phyloP scores from a whole-genome alignment of 2,888 invertebrate genomes.

The Andrena trimmerana region DNA sequence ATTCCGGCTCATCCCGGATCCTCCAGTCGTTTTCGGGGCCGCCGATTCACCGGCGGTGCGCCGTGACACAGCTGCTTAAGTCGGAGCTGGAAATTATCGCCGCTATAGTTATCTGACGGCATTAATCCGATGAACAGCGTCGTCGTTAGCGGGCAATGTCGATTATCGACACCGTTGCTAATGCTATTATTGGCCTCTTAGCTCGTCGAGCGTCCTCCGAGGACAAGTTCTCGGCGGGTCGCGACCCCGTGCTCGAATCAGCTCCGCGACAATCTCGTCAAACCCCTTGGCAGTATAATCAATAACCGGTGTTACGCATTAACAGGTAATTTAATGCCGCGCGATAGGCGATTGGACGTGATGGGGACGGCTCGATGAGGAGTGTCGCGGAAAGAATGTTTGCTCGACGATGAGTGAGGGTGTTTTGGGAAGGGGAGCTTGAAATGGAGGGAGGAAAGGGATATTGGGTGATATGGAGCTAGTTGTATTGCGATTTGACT shows the following conservation, averaged over 20 bases:
- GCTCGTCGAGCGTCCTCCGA: conserved; percentile 30
- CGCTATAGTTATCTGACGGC: conserved; percentile 21
- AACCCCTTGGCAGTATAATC: conserved; percentile 42
- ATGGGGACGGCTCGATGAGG: neutral
- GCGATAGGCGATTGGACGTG: neutral
- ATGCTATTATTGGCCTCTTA: conserved; percentile 59
- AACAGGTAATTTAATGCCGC: conserved; percentile 19
- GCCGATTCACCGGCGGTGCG: neutral
- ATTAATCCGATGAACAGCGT: conserved; percentile 35
- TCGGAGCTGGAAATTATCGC: conserved; percentile 16
- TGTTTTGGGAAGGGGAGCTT: neutral
- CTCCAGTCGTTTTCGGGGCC: conserved; percentile 39
- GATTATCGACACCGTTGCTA: conserved; percentile 59
- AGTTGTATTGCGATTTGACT: no score
- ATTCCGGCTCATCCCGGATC: conserved; percentile 56
- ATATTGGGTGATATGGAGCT: no score
- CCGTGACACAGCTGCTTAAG: conserved; percentile 16
- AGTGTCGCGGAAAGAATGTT: neutral
- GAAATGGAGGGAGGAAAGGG: no score
- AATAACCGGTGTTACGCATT: conserved; percentile 30
- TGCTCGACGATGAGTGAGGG: neutral
- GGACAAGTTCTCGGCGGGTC: conserved; percentile 28
- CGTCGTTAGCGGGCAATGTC: conserved; percentile 47
- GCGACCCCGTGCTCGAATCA: conserved; percentile 22
- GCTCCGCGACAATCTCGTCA: conserved; percentile 30